A percentile compares a stretch with the other conserved stretches of the same genome.
Conservation (phyloP, 1,140 invertebrate genomes). For the Scaptomyza montana region DNA sequence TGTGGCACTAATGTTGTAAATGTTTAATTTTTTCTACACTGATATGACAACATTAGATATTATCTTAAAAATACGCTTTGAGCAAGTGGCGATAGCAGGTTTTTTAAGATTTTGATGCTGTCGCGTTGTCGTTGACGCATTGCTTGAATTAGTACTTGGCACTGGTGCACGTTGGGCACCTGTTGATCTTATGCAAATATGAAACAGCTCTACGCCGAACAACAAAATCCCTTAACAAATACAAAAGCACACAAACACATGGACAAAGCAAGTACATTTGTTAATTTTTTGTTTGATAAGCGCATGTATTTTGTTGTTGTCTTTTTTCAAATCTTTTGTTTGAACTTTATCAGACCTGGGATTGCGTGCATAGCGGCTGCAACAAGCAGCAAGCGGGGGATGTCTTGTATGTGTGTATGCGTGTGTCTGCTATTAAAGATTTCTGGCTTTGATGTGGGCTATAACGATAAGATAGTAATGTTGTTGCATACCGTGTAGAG, state of each 20-base stretch:
- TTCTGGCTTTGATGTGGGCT: constrained; percentile 52
- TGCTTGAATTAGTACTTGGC: constrained; percentile 30
- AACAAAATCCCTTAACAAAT: constrained; percentile 61
- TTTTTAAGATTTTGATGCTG: constrained; percentile 35
- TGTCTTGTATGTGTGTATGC: constrained; percentile 11
- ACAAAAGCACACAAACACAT: neutral
- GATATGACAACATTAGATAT: too few relatives aligned
- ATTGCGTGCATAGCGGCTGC: constrained; percentile 39
- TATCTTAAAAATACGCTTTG: neutral
- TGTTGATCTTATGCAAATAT: constrained; percentile 77
- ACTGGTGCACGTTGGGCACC: constrained; percentile 56
- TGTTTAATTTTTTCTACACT: too few relatives aligned
- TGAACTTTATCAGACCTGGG: constrained; percentile 62
- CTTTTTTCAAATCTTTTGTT: constrained; percentile 52
- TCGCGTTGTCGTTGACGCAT: constrained; percentile 28
- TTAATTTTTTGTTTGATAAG: constrained; percentile 55
- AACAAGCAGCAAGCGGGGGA: neutral
- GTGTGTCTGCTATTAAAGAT: constrained; percentile 33
- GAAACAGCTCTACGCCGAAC: constrained; percentile 60
- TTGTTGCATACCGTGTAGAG: constrained; percentile 1
- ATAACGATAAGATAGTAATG: constrained; percentile 43
- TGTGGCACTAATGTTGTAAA: too few relatives aligned
- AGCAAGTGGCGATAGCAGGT: constrained; percentile 23
- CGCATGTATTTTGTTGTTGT: constrained; percentile 24
- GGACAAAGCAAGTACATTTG: constrained; percentile 33